These are phyloP conservation scores for Chaenocephalus aceratus DNA, from an alignment of 2,113 vertebrate species.

Conservation along the genomic window DNA sequence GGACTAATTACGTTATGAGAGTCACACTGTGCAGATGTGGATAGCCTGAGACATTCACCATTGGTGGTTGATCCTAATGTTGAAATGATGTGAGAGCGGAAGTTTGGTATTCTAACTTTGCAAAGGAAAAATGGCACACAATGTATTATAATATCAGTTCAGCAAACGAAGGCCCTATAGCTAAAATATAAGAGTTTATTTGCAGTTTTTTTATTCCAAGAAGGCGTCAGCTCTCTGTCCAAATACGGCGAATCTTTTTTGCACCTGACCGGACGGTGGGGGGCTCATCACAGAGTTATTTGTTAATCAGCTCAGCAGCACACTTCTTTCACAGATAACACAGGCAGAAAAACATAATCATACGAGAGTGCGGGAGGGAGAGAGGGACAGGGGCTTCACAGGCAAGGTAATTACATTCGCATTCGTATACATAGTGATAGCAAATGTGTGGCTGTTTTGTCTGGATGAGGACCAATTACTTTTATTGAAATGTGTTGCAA, in stretches of 20 bases:
- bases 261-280: slow-evolving; percentile 59
- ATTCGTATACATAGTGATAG: slow-evolving; percentile 80
- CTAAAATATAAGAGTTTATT: slow-evolving; percentile 50
- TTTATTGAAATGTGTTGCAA: slow-evolving; percentile 91
- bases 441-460: slow-evolving; percentile 81
- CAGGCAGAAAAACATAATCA: slow-evolving; percentile 83
- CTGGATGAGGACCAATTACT: slow-evolving; percentile 87
- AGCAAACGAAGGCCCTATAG: slow-evolving; percentile 34
- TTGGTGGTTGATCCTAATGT: slow-evolving; percentile 51
- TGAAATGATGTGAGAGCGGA: slow-evolving; percentile 49
- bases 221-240: slow-evolving; percentile 50
- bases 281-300: slow-evolving; percentile 69
- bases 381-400: slow-evolving; percentile 77
- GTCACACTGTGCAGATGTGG: slow-evolving; percentile 71
- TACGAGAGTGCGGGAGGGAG: slow-evolving; percentile 71
- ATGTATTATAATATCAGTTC: slow-evolving; percentile 12
- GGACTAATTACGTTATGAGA: slow-evolving; percentile 81
- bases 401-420: slow-evolving; percentile 86
- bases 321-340: slow-evolving; percentile 83
- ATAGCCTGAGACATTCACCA: slow-evolving; percentile 51
- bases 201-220: slow-evolving; percentile 39
- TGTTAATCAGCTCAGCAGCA: slow-evolving; percentile 73
- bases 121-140: slow-evolving; percentile 27
- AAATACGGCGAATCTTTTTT: slow-evolving; percentile 45
- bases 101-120: slow-evolving; percentile 48